Conservation (phyloP, 1,140 invertebrate genomes). For the Globodera ellingtonae region DNA sequence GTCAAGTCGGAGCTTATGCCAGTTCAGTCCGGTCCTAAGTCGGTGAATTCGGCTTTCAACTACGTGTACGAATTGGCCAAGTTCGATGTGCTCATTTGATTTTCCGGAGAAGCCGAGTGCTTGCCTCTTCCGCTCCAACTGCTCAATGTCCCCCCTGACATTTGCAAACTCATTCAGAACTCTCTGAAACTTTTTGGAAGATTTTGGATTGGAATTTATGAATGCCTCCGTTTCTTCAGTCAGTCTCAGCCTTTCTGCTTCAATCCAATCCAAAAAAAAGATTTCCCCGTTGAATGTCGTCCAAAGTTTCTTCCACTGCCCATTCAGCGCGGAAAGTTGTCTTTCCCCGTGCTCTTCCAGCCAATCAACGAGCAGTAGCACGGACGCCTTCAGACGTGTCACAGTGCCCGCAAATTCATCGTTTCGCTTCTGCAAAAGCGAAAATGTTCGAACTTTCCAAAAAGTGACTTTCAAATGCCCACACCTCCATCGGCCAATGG, state of each 20-base stretch:
- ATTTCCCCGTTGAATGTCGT: constrained; percentile 6
- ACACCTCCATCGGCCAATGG: not conserved
- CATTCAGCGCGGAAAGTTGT: constrained; percentile 20
- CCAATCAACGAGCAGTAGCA: constrained; percentile 22
- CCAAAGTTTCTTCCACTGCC: constrained; percentile 9
- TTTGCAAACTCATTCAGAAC: constrained; percentile 16
- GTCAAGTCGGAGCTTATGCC: not conserved
- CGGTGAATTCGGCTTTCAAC: constrained; percentile 5
- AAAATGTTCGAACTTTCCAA: not conserved
- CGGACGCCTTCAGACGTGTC: not conserved
- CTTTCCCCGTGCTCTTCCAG: constrained; percentile 9
- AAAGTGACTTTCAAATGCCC: not conserved
- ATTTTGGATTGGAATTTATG: not conserved
- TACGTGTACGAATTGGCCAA: not conserved
- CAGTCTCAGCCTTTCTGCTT: not conserved
- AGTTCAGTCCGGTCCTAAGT: constrained; percentile 11
- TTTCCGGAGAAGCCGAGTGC: not conserved
- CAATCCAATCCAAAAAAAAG: not conserved
- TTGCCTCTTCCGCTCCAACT: not conserved
- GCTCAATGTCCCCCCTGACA: constrained; percentile 1
- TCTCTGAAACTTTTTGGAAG: not conserved
- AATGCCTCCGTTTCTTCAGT: not conserved
- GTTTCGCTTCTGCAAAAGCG: not conserved
- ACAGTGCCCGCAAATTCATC: not conserved
- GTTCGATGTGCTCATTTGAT: not conserved